Conservation (phyloP, 64 coral and sea anemone genomes). For the Pocillopora damicornis region DNA sequence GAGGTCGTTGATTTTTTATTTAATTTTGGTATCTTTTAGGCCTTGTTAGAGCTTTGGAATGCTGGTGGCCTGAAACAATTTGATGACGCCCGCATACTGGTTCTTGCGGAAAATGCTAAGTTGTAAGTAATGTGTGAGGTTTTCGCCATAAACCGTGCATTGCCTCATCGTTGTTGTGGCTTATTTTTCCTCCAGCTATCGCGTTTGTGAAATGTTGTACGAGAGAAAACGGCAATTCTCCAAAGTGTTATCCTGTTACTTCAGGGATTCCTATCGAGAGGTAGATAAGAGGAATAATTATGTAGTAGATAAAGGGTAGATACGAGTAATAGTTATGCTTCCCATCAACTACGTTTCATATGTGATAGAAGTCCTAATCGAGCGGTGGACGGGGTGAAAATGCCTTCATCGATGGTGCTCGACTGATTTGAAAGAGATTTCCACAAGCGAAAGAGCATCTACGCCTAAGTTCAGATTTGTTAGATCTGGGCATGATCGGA, state of each 20-base stretch:
- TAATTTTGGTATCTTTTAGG: slow-evolving; percentile 25
- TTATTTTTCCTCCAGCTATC: slow-evolving; percentile 65
- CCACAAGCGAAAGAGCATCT: no score
- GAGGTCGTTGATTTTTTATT: not conserved
- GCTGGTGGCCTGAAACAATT: slow-evolving; percentile 91
- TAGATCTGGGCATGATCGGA: no score
- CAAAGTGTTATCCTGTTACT: slow-evolving; percentile 90
- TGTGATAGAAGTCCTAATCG: no score
- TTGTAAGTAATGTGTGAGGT: slow-evolving; percentile 64
- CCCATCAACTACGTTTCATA: not conserved
- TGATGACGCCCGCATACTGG: slow-evolving; percentile 88
- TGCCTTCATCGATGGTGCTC: no score
- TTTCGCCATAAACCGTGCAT: no score
- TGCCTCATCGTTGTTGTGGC: not conserved
- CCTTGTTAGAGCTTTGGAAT: slow-evolving; percentile 79
- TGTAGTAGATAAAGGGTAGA: slow-evolving; percentile 39
- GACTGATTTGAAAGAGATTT: no score
- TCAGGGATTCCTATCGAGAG: slow-evolving; percentile 80
- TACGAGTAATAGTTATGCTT: not conserved
- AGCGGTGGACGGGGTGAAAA: no score
- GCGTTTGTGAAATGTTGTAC: slow-evolving; percentile 94
- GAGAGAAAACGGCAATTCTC: slow-evolving; percentile 84
- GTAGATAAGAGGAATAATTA: slow-evolving; percentile 15
- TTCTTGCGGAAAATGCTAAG: slow-evolving; percentile 97
- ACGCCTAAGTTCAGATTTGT: no score